phyloP scores from a whole-genome alignment of 2,888 invertebrate genomes.

The Tetramorium bicarinatum region DNA sequence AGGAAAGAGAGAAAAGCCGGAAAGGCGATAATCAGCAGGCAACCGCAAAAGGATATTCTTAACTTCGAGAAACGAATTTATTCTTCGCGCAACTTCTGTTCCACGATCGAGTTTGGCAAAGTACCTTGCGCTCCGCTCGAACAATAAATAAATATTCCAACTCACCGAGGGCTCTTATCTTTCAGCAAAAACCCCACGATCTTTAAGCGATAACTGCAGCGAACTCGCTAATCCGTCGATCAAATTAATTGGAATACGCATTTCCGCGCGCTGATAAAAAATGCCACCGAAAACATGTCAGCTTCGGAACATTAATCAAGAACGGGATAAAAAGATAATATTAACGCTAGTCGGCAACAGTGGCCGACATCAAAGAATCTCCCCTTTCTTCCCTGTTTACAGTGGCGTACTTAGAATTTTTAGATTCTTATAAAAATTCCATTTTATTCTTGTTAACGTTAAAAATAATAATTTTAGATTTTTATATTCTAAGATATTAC shows the following conservation, averaged over 20 bases:
- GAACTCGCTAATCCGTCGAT: slow-evolving; percentile 25
- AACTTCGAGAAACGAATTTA: slow-evolving; percentile 53
- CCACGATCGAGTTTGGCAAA: slow-evolving; percentile 40
- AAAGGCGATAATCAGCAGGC: slow-evolving; percentile 41
- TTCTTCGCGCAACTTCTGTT: slow-evolving; percentile 47
- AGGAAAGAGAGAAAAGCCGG: slow-evolving; percentile 6
- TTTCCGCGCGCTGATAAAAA: slow-evolving; percentile 36
- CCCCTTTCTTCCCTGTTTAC: neutral
- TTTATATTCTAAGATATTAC: neutral
- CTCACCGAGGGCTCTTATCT: slow-evolving; percentile 25
- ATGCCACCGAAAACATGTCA: slow-evolving; percentile 35
- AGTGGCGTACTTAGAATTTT: slow-evolving; percentile 12
- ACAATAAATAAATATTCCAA: slow-evolving; percentile 51
- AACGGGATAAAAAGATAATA: slow-evolving; percentile 35
- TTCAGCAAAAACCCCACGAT: slow-evolving; percentile 17
- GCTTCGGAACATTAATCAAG: slow-evolving; percentile 43
- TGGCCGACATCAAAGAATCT: slow-evolving; percentile 56
- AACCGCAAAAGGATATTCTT: slow-evolving; percentile 35
- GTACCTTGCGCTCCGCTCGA: slow-evolving; percentile 19
- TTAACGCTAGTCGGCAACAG: slow-evolving; percentile 20
- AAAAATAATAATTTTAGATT: neutral
- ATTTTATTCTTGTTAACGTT: neutral
- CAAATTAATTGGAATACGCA: slow-evolving; percentile 37
- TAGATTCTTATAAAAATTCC: neutral
- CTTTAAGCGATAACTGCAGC: slow-evolving; percentile 8